Percentiles rank a stretch among this genome's conserved stretches.
Conservation (phyloP, 2,797 vertebrate genomes). For the Sphenodon punctatus region DNA sequence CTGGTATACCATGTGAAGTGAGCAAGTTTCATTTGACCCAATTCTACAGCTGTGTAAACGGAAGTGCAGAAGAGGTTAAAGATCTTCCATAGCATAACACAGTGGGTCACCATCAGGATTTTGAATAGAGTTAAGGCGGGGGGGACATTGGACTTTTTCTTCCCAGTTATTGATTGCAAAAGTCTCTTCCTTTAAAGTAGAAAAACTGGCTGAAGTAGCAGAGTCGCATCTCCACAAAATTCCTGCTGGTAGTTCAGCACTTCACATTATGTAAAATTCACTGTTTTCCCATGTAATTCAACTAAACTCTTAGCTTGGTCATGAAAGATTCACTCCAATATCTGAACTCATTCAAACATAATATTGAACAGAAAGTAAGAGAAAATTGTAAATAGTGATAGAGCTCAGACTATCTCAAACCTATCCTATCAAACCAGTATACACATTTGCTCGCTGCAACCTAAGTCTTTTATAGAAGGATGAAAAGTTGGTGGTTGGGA, state of each 20-base stretch:
- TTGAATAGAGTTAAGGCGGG: too few relatives aligned
- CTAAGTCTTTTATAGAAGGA: not conserved
- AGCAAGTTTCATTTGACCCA: slow-evolving; percentile 48
- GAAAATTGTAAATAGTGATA: too few relatives aligned
- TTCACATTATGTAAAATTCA: not conserved
- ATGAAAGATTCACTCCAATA: not conserved
- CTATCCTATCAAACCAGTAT: too few relatives aligned
- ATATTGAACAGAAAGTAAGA: not conserved
- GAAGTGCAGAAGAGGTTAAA: slow-evolving; percentile 22
- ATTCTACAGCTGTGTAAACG: slow-evolving; percentile 54
- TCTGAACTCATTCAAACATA: not conserved
- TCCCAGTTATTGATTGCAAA: slow-evolving; percentile 10
- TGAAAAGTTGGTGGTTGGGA: too few relatives aligned
- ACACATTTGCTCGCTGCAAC: too few relatives aligned
- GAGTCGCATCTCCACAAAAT: not conserved
- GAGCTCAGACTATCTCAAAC: too few relatives aligned
- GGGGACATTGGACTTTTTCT: too few relatives aligned
- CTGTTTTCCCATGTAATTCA: not conserved
- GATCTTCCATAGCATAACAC: not conserved
- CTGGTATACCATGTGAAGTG: too few relatives aligned
- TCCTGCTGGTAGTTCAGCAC: not conserved
- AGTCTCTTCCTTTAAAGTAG: not conserved
- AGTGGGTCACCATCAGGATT: not conserved
- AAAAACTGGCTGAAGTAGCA: not conserved
- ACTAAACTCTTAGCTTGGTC: fast-evolving